These are phyloP conservation scores for Halcyon chelicuti DNA, from an alignment of 2,797 vertebrate species.

Conservation along the genomic window DNA sequence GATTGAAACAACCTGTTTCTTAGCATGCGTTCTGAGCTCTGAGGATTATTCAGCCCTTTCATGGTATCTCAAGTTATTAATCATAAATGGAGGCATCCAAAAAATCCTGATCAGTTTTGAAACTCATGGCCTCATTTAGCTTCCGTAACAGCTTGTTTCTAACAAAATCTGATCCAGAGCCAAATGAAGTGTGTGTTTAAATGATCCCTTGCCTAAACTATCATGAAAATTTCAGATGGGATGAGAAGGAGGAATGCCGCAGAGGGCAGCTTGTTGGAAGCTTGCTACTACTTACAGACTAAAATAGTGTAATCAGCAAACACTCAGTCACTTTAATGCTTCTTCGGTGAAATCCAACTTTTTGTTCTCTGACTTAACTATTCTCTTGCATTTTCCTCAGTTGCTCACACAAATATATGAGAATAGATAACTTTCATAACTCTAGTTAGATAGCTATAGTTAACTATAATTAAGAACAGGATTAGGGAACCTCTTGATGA, in stretches of 20 bases:
- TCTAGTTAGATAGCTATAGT: no score
- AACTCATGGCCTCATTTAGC: slow-evolving; percentile 62
- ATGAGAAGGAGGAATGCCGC: slow-evolving; percentile 57
- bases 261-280: slow-evolving; percentile 63
- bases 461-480: background rate
- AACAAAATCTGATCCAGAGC: slow-evolving; percentile 59
- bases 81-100: slow-evolving; percentile 50
- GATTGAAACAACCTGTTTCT: background rate
- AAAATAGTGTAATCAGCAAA: slow-evolving; percentile 64
- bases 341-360: slow-evolving; percentile 48
- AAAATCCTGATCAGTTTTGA: slow-evolving; percentile 63
- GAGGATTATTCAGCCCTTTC: background rate
- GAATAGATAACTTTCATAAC: background rate
- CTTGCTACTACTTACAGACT: slow-evolving; percentile 60
- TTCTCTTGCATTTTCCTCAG: background rate
- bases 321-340: slow-evolving; percentile 60
- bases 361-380: background rate
- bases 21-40: background rate
- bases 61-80: slow-evolving; percentile 46
- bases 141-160: slow-evolving; percentile 69
- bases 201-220: slow-evolving; percentile 70
- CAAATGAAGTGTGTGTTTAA: slow-evolving; percentile 67
- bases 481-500: background rate
- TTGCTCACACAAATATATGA: background rate
- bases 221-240: slow-evolving; percentile 68